Evolutionary conservation across 2,113 vertebrate species (phyloP), one percentile per base, ranked within the genome.

Genomic region (Ictalurus furcatus): DNA sequence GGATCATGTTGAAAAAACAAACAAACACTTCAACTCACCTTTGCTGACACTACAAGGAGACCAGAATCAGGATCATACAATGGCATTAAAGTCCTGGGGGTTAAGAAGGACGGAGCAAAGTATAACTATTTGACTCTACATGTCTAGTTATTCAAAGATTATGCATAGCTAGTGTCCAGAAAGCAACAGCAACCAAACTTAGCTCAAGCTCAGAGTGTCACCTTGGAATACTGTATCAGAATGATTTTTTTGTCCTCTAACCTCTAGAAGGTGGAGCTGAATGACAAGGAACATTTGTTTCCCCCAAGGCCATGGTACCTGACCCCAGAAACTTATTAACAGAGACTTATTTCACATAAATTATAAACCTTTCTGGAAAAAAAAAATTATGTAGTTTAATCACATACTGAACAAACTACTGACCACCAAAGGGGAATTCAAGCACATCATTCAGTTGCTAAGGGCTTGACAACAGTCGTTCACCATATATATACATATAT

Each of bases 61-160:
- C 97, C 95, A 0, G 98, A 96, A 94, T 98, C 97, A 0, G 95
- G 89, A 12, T 99, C 98, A 23, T 97, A 96, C 90, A 99, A 94
- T 0, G 98, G 98, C 78, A 98, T 96, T 90, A 97, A 85, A 2
- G 92, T 95, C 91, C 98, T 99, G 2, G 3, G 58, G 69, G 67
- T 79, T 58, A 78, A 79, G 58, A 76, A 88, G 58, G 30, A 76
- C 0, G 25, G 34, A 76, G 28, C 52, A 56, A 56, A 30, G 6
- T 56, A 81, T 44, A 25, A 76, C 11, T 48, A 44, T 44, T 44
- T 76, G 25, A 48, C 40, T 48, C 9, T 23, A 25, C 21, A 76
- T 12, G 4, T 76, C 21, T 25, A 25, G 37, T 76, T 44, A 44
- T 44, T 25, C 37, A 44, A 21, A 76, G 21, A 13, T 13, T 13